Base-by-base conservation (phyloP, 2,888 invertebrate genomes). In the Amblyjoppa proteus region DNA sequence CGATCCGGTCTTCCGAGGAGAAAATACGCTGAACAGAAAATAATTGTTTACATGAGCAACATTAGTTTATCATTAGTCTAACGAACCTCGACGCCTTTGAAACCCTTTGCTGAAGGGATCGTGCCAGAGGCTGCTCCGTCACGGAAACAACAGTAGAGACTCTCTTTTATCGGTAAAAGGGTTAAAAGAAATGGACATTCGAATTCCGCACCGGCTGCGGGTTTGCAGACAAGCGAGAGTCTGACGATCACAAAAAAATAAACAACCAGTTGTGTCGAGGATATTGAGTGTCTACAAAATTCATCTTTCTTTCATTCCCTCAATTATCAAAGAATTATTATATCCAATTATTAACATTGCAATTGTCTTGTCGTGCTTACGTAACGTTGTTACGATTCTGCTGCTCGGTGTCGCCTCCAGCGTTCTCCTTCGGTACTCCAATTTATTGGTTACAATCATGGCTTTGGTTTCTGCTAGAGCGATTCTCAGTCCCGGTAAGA, bases 401-500 rank as follows among this genome's bases (percentile, higher is more conserved):
- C n/a, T 34, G 31, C 20, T 2, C 51, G 53, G 70, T 66, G 61
- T 71, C 74, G 70, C 78, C 66, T 6, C 69, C 56, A 13, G 20
- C 77, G 74, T 76, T 87, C 83, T 81, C 85, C 77, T 69, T 71
- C 16, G 68, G 73, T 82, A 85, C 69, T 45, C 41, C 20, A 53
- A 73, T 79, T 66, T 75, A 69, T 58, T 78, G 73, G 74, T 85
- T 77, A 83, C 79, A 90, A 92, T 90, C 90, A 94, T 94, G 93
- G 93, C 94, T 69, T 88, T 93, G 82, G 89, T 90, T 83, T 92
- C 92, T 71, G 92, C 92, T 79, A 91, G 91, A 87, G 81, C 90
- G 31, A 88, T 93, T 90, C 90, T 93, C 38, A 91, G 81, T 81
- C 92, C 94, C 74, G 93, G 94, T 94, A 93, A 91, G 91, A 69